These are phyloP conservation scores for Labeo catla DNA, from an alignment of 2,113 vertebrate genomes.

Conservation along the genomic window DNA sequence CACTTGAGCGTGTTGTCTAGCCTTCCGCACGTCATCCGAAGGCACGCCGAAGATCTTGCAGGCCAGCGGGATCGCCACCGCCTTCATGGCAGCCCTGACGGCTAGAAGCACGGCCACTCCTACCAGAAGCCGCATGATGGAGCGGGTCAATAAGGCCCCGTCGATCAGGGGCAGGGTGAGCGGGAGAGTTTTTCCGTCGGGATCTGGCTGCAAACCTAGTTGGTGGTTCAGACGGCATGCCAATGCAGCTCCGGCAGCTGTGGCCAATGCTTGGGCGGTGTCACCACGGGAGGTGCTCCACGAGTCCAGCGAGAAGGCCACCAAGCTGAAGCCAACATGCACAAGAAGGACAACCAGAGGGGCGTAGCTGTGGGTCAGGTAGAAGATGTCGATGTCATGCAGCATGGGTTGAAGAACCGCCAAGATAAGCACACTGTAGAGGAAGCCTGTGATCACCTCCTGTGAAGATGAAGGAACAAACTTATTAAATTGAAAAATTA, in stretches of 20 bases:
- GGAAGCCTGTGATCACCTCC: conserved; percentile 94
- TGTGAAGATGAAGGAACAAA: conserved; percentile 61
- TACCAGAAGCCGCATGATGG: conserved; percentile 81
- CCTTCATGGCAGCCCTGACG: conserved; percentile 86
- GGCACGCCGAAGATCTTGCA: conserved; percentile 84
- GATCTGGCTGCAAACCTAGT: conserved; percentile 82
- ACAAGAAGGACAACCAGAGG: conserved; percentile 85
- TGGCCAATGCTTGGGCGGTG: conserved; percentile 92
- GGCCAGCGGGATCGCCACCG: conserved; percentile 85
- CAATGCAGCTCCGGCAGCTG: conserved; percentile 87
- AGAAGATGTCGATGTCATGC: conserved; percentile 90
- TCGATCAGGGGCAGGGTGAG: conserved; percentile 78
- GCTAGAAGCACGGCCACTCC: conserved; percentile 83
- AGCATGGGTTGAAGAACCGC: conserved; percentile 84
- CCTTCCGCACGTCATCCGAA: conserved; percentile 77
- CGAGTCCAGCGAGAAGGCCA: conserved; percentile 93
- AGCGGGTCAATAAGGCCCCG: conserved; percentile 75
- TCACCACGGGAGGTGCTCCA: conserved; percentile 97
- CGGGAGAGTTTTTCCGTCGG: conserved; percentile 76
- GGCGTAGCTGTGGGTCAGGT: conserved; percentile 83
- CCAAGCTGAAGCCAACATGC: conserved; percentile 88
- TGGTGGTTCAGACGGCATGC: conserved; percentile 82
- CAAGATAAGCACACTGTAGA: conserved; percentile 89
- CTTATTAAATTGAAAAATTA: neutral
- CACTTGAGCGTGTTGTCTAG: conserved; percentile 88